Evolutionary conservation across 2,797 vertebrate species (phyloP), one percentile per base, ranked within the genome.

Genomic region (Anabas testudineus): DNA sequence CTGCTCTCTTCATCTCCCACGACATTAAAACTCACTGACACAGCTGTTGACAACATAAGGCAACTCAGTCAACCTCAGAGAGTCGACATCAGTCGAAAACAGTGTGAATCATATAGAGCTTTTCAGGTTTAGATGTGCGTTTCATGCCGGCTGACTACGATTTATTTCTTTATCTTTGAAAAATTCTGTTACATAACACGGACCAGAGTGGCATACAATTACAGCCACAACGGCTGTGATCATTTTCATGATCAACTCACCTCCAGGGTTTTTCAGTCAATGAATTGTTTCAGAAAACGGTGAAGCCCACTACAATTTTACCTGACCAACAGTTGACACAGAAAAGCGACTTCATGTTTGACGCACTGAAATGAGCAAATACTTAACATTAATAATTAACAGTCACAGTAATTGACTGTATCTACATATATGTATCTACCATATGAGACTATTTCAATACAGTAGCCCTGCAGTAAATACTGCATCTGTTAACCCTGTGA

Each of bases 1-100:
- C 67, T 28, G 51, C 69, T 68, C 74, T 47, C 75, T 79, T 83
- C 59, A 65, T 80, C 70, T 78, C 57, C 14, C 51, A 36, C 26
- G 52, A 78, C 67, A 70, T 46, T 48, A 54, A 82, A 75, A 84
- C 70, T 71, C 74, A 52, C 36, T 39, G 45, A 1, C 47, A 39
- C 67, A 58, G 52, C 69, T 76, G 76, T 69, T 14, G 10, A 63
- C 74, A 71, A 45, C 67, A 43, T 19, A 2, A 60, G 51, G 46
- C 51, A 55, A 45, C 49, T 28, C 67, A 67, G 55, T 41, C 64
- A n/a, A 61, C 64, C 63, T 18, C 5, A 24, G 36, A 56, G 45
- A 39, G 65, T 41, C 43, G 13, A 30, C 58, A 60, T 62, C 67
- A 39, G 48, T 8, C 46, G 34, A 54, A n/a, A 52, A 36, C 24